phyloP scores from a whole-genome alignment of 2,113 vertebrate species.

The Anarrhichthys ocellatus region DNA sequence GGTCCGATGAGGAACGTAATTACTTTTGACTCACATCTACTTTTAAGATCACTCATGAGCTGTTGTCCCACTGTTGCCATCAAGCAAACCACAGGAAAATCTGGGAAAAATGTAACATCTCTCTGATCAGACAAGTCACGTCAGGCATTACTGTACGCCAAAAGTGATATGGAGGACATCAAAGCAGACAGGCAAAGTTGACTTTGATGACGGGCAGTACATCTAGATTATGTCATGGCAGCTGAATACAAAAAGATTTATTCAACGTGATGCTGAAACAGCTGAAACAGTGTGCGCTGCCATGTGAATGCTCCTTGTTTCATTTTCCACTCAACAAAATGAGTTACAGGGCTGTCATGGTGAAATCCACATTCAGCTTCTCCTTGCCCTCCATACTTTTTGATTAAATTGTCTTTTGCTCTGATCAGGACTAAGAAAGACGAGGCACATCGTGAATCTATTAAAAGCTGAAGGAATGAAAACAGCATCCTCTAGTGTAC shows the following conservation, averaged over 20 bases:
- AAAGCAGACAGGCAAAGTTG: conserved; percentile 57
- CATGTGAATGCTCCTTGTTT: conserved; percentile 61
- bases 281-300: conserved; percentile 57
- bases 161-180: conserved; percentile 55
- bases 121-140: conserved; percentile 36
- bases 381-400: neutral
- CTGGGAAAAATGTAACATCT: conserved; percentile 42
- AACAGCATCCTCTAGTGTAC: conserved; percentile 36
- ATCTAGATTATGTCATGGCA: conserved; percentile 57
- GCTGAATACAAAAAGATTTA: conserved; percentile 53
- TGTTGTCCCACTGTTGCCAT: conserved; percentile 47
- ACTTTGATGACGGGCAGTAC: conserved; percentile 53
- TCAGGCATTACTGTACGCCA: conserved; percentile 3
- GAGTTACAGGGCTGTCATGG: conserved; percentile 12
- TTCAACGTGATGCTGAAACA: conserved; percentile 62
- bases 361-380: conserved; percentile 15
- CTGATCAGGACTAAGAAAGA: conserved; percentile 43
- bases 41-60: conserved; percentile 30
- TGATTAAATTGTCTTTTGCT: conserved; percentile 27
- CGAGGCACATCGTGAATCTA: conserved; percentile 37
- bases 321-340: conserved; percentile 55
- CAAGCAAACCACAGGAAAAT: conserved; percentile 58
- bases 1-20: conserved; percentile 48
- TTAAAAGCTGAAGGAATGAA: conserved; percentile 40
- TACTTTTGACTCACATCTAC: conserved; percentile 54